Conservation (phyloP, 2,888 invertebrate species). For the Drosophila tripunctata region DNA sequence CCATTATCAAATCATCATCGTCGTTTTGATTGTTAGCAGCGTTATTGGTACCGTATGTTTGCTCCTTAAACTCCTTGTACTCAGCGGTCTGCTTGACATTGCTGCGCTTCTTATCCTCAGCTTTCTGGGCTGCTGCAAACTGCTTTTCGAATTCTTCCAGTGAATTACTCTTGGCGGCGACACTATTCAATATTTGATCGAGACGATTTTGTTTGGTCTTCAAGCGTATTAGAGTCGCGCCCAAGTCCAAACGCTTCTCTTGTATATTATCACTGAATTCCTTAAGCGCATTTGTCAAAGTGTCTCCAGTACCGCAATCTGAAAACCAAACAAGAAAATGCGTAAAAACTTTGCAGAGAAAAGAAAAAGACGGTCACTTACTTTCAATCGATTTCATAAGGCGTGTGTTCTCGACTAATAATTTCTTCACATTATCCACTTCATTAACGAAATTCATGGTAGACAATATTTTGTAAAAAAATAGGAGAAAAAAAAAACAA, state of each 20-base stretch:
- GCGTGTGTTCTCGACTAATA: constrained; percentile 20
- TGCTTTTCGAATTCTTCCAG: constrained; percentile 7
- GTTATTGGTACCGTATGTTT: neutral
- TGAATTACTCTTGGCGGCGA: neutral
- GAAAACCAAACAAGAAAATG: neutral
- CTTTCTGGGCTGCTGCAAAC: too few species aligned
- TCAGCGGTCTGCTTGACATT: constrained; percentile 31
- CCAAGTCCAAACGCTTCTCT: constrained; percentile 12
- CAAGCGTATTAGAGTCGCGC: constrained; percentile 5
- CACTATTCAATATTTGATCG: neutral
- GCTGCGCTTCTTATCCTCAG: constrained; percentile 15
- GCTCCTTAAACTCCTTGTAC: constrained; percentile 29
- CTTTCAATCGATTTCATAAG: constrained; percentile 29
- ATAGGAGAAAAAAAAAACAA: too few species aligned
- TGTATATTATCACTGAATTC: constrained; percentile 3
- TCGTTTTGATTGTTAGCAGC: neutral
- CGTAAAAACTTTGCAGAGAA: neutral
- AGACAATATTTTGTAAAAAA: neutral
- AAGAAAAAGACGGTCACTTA: neutral
- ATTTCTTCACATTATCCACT: constrained; percentile 12
- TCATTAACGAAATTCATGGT: constrained; percentile 15
- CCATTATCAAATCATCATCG: constrained; percentile 1
- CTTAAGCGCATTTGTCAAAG: neutral
- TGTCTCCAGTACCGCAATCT: neutral
- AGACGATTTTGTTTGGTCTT: constrained; percentile 21